Evolutionary conservation across 2,113 vertebrate species (phyloP), one percentile per base, ranked within the genome.

Genomic region (Melanerpes formicivorus): DNA sequence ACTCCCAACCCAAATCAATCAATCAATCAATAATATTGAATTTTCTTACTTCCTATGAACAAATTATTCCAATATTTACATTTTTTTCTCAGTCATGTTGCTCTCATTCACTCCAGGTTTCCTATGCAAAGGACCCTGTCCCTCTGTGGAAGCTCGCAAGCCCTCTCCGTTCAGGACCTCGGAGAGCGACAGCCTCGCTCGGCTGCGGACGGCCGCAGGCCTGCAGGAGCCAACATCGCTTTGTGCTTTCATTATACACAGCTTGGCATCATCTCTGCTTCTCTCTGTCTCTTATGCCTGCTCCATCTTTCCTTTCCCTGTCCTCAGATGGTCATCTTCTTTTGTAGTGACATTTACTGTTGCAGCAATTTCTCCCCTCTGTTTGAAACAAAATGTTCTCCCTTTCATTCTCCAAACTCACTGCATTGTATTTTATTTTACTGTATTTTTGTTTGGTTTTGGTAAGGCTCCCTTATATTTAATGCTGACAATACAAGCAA

Each of bases 131-230:
- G 0, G 2, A 8, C 34, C 8, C 2, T 2, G 25, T 0, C 4
- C 0, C 5, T 3, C 19, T 0, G 14, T 1, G 8, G 5, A 1
- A 1, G 5, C 18, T 1, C 2, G 12, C 2, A 3, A 44, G 1
- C 3, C 25, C 2, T 11, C 71, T 3, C 14, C 0, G 2, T 74
- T 90, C 95, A 97, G 96, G 3, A 96, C 96, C 96, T 13, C 48
- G 95, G 96, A 97, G 87, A 97, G 96, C 92, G n/a, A 2, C 91
- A 42, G 9, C 10, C 4, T 9, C 59, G 12, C 59, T 52, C 50
- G 22, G 50, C 50, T 23, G 50, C 21, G 50, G 50, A 52, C 12
- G 50, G 50, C 59, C 10, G 59, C 19, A 55, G 26, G 50, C 50
- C 55, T 29, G 26, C 27, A 2, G 34, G 3, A 32, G 25, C 4